Conservation (phyloP, 2,888 invertebrate species). For the Masnerella sp. region DNA sequence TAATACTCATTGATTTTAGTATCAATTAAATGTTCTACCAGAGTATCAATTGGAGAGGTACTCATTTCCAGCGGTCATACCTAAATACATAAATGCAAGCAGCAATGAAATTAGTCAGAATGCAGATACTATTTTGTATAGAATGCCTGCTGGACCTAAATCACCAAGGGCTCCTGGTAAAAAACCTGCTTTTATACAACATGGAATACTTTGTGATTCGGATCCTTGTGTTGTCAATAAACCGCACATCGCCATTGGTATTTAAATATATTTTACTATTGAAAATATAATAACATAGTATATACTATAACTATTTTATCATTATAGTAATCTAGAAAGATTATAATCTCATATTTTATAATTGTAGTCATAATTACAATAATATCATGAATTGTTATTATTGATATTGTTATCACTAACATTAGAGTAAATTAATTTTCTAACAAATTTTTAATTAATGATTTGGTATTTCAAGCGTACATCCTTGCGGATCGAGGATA, state of each 20-base stretch:
- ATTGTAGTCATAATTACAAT: too few species aligned
- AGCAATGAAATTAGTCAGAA: constrained; percentile 41
- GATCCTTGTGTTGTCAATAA: constrained; percentile 67
- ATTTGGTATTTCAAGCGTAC: constrained; percentile 69
- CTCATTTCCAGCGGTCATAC: constrained; percentile 63
- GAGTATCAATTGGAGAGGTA: constrained; percentile 69
- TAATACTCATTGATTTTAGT: constrained; percentile 55
- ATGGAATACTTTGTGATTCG: constrained; percentile 67
- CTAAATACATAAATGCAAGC: constrained; percentile 42
- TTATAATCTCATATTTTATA: too few species aligned
- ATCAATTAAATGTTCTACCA: constrained; percentile 66
- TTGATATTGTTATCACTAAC: too few species aligned
- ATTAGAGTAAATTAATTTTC: too few species aligned
- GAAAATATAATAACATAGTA: too few species aligned
- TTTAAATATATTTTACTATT: too few species aligned
- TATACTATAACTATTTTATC: too few species aligned
- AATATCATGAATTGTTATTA: too few species aligned
- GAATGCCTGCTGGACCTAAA: constrained; percentile 68
- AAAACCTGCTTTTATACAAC: constrained; percentile 66
- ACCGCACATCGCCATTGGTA: constrained; percentile 68
- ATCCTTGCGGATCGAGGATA: constrained; percentile 70
- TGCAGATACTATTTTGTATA: constrained; percentile 64
- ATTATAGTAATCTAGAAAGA: too few species aligned
- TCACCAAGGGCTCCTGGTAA: constrained; percentile 65
- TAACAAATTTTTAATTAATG: too few species aligned